phyloP scores from a whole-genome alignment of 1,140 invertebrate species.

The Radopholus similis region DNA sequence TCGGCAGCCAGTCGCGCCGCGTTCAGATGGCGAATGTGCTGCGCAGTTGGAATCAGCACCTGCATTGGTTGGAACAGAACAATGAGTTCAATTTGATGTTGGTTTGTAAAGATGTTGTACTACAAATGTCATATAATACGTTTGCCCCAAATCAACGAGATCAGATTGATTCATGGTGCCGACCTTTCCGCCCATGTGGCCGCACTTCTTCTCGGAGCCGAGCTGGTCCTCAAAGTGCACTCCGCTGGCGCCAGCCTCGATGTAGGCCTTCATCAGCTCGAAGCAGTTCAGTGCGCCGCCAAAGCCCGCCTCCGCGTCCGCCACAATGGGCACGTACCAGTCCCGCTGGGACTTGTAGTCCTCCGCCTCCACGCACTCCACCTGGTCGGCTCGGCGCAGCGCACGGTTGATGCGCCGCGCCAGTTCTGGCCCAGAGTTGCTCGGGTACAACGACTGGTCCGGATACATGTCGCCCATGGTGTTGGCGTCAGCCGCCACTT shows the following conservation, averaged over 20 bases:
- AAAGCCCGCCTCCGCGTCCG: conserved; percentile 62
- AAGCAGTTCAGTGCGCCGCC: conserved; percentile 62
- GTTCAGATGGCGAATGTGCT: conserved; percentile 61
- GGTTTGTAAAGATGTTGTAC: too few relatives aligned
- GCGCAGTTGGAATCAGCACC: conserved; percentile 60
- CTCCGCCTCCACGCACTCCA: conserved; percentile 46
- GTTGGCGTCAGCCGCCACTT: conserved; percentile 61
- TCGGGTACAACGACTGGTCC: conserved; percentile 62
- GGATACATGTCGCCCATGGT: conserved; percentile 61
- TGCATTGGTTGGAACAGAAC: conserved; percentile 15
- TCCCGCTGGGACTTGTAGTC: conserved; percentile 56
- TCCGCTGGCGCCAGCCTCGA: conserved; percentile 61
- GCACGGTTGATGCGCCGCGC: conserved; percentile 60
- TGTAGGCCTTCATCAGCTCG: conserved; percentile 62
- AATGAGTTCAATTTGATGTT: not conserved
- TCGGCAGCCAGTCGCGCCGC: conserved; percentile 59
- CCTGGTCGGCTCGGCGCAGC: conserved; percentile 58
- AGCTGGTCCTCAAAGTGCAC: conserved; percentile 62
- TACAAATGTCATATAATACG: too few relatives aligned
- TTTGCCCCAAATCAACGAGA: too few relatives aligned
- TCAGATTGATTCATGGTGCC: not conserved
- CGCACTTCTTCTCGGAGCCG: conserved; percentile 62
- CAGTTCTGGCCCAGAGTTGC: conserved; percentile 61
- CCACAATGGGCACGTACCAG: conserved; percentile 62
- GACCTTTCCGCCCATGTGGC: conserved; percentile 61